These are phyloP conservation scores for Hyles vespertilio DNA, from an alignment of 1,140 invertebrate genomes.

Conservation along the genomic window DNA sequence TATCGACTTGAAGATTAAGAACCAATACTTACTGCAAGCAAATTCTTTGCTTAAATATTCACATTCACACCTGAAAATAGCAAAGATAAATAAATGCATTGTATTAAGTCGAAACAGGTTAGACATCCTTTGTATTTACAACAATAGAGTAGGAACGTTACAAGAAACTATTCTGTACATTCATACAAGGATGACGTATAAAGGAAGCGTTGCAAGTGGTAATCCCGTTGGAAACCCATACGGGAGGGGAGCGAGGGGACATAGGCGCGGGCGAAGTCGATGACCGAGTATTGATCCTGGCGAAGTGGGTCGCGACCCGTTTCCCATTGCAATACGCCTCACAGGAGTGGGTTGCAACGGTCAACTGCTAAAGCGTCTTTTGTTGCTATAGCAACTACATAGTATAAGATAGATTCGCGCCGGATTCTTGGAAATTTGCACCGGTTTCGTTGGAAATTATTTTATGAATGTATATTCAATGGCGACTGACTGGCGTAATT, in stretches of 20 bases:
- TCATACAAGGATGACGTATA: no score
- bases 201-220: background rate
- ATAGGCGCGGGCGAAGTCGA: constrained; percentile 59
- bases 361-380: constrained; percentile 9
- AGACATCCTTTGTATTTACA: background rate
- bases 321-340: constrained; percentile 56
- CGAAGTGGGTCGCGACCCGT: constrained; percentile 67
- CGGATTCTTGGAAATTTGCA: no score
- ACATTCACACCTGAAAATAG: no score
- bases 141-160: no score
- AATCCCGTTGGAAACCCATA: constrained; percentile 4
- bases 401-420: no score
- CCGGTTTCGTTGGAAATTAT: no score
- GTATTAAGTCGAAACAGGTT: background rate
- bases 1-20: no score
- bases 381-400: constrained; percentile 7
- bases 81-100: background rate
- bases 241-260: constrained; percentile 28
- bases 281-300: constrained; percentile 72
- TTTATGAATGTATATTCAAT: no score
- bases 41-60: no score
- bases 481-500: no score
- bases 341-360: constrained; percentile 38
- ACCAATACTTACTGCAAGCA: no score
- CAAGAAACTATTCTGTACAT: no score